These are phyloP conservation scores for Nerophis lumbriciformis DNA, from an alignment of 2,113 vertebrate species.

Conservation along the genomic window DNA sequence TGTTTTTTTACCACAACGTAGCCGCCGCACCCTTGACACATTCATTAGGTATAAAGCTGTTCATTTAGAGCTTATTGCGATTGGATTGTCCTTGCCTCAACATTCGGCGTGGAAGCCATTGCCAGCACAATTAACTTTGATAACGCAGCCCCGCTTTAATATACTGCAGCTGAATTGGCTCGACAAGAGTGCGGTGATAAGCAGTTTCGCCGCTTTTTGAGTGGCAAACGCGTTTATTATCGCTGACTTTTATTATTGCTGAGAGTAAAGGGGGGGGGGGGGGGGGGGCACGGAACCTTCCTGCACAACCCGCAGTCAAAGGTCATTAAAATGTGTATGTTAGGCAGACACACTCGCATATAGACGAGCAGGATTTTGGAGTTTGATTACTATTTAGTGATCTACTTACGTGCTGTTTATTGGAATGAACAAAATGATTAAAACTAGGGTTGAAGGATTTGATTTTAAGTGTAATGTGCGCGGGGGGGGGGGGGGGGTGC, in stretches of 20 bases:
- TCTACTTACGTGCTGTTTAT: too few species aligned
- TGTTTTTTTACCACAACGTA: slow-evolving; percentile 15
- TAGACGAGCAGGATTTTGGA: too few species aligned
- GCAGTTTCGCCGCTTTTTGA: slow-evolving; percentile 48
- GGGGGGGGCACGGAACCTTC: slow-evolving; percentile 33
- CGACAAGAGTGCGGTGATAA: slow-evolving; percentile 52
- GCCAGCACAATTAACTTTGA: slow-evolving; percentile 66
- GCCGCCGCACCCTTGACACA: slow-evolving; percentile 40
- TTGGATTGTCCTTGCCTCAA: slow-evolving; percentile 57
- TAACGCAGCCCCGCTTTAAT: slow-evolving; percentile 52
- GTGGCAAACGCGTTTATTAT: slow-evolving; percentile 44
- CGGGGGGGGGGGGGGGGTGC: too few species aligned
- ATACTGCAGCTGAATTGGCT: slow-evolving; percentile 57
- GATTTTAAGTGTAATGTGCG: too few species aligned
- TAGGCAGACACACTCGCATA: slow-evolving; percentile 18
- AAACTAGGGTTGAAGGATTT: too few species aligned
- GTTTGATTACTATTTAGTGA: too few species aligned
- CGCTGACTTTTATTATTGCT: slow-evolving; percentile 32
- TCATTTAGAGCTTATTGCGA: slow-evolving; percentile 50
- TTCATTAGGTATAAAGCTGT: slow-evolving; percentile 56
- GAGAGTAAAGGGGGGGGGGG: slow-evolving; percentile 5
- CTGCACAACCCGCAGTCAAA: slow-evolving; percentile 37
- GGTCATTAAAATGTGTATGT: slow-evolving; percentile 48
- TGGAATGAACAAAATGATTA: too few species aligned
- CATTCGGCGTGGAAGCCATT: slow-evolving; percentile 59